Percentiles rank a stretch among this genome's conserved stretches.
Evolutionary conservation across 2,113 vertebrate species (phyloP).

Genomic region (Tauraco erythrolophus): DNA sequence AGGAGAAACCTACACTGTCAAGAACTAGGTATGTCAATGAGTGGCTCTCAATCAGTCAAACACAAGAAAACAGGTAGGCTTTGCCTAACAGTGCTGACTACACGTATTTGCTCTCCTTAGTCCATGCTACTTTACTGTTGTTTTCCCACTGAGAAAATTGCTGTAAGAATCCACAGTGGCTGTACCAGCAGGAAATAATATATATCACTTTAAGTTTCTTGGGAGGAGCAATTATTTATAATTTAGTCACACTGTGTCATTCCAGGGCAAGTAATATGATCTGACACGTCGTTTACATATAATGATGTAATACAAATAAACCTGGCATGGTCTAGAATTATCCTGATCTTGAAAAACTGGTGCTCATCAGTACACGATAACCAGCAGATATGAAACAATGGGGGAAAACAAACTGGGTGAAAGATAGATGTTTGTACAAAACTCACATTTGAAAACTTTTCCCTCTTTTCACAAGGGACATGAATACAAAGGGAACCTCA

Average conservation of each 20-base stretch:
- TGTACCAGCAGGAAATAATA: conserved; percentile 22
- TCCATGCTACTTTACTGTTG: not conserved
- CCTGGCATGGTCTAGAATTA: not conserved
- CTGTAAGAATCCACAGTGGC: not conserved
- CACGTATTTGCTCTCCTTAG: not conserved
- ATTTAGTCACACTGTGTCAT: not conserved
- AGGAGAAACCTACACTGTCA: not conserved
- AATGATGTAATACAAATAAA: not conserved
- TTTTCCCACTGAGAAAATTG: conserved; percentile 10
- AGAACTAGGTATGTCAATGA: not conserved
- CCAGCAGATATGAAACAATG: not conserved
- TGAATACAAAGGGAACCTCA: not conserved
- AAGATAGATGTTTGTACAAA: not conserved
- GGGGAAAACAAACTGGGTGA: not conserved
- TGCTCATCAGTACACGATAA: not conserved
- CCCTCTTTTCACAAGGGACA: not conserved
- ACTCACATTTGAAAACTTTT: not conserved
- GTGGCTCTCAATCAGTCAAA: not conserved
- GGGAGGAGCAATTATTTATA: not conserved
- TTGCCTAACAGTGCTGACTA: not conserved
- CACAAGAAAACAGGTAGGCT: not conserved
- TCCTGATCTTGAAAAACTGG: not conserved
- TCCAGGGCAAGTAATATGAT: not conserved
- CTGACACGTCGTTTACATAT: not conserved
- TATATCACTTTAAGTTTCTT: not conserved